Evolutionary conservation across 1,140 invertebrate species (phyloP).

Genomic region (Bemisia tabaci): DNA sequence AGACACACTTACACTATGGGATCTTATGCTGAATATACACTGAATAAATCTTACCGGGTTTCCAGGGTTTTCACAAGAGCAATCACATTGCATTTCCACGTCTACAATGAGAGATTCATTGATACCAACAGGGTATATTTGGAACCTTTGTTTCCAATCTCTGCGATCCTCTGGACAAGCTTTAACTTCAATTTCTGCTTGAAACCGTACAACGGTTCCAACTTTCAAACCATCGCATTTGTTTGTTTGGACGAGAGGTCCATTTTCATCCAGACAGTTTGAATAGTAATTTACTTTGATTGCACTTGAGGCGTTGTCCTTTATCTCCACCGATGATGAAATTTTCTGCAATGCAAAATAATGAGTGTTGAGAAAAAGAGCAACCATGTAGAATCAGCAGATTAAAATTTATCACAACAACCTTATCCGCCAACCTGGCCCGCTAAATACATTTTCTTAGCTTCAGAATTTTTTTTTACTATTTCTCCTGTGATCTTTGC

Average conservation of each 20-base stretch:
- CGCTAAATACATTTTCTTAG: no score
- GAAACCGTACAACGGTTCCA: slow-evolving; percentile 24
- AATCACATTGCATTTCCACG: slow-evolving; percentile 31
- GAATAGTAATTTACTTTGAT: slow-evolving; percentile 80
- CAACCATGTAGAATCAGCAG: slow-evolving; percentile 7
- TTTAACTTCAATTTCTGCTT: slow-evolving; percentile 52
- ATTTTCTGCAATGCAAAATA: slow-evolving; percentile 57
- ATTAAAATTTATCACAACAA: not conserved
- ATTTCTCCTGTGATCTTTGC: no score
- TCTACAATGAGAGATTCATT: slow-evolving; percentile 73
- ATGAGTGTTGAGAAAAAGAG: not conserved
- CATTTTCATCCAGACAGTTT: slow-evolving; percentile 53
- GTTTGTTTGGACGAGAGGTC: slow-evolving; percentile 47
- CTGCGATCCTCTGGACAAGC: slow-evolving; percentile 55
- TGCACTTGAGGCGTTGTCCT: slow-evolving; percentile 72
- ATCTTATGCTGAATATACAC: no score
- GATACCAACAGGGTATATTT: slow-evolving; percentile 86
- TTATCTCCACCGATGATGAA: slow-evolving; percentile 81
- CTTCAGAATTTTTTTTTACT: no score
- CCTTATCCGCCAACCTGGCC: not conserved
- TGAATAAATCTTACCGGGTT: slow-evolving; percentile 7
- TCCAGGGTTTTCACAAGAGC: slow-evolving; percentile 13
- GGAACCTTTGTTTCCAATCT: slow-evolving; percentile 66
- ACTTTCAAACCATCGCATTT: slow-evolving; percentile 69
- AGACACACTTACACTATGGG: no score